Conservation (phyloP, 2,797 vertebrate genomes). For the Dicrostonyx torquatus region DNA sequence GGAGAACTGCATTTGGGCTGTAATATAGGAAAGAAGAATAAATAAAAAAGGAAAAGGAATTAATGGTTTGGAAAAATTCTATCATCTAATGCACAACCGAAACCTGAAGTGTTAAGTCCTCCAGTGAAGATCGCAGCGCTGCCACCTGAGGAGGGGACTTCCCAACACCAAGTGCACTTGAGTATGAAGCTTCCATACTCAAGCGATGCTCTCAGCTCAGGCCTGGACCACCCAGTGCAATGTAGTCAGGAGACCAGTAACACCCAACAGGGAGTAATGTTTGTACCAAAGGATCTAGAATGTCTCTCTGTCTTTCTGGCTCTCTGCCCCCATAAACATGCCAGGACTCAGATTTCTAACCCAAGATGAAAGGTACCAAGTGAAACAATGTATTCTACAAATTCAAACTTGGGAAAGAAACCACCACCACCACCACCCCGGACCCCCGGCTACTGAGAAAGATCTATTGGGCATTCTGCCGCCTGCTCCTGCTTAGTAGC, state of each 20-base stretch:
- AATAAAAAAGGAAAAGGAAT: not conserved
- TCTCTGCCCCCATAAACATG: too few relatives aligned
- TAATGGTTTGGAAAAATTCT: not conserved
- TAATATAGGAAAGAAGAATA: not conserved
- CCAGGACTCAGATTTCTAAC: too few relatives aligned
- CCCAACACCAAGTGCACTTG: accelerated
- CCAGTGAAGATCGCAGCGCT: not conserved
- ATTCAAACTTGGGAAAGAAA: too few relatives aligned
- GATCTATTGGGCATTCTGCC: not conserved
- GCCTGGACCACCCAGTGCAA: not conserved
- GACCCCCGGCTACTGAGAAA: not conserved
- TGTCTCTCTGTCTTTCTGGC: too few relatives aligned
- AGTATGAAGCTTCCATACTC: accelerated
- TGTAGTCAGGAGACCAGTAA: too few relatives aligned
- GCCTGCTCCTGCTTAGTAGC: accelerated
- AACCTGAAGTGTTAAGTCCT: not conserved
- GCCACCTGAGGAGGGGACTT: not conserved
- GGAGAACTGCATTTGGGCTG: not conserved
- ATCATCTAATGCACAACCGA: not conserved
- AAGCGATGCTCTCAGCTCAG: accelerated
- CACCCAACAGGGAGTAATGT: too few relatives aligned
- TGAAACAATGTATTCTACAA: too few relatives aligned
- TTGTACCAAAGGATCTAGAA: too few relatives aligned
- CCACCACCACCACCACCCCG: not conserved
- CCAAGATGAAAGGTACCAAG: too few relatives aligned